phyloP scores from a whole-genome alignment of 2,113 vertebrate genomes.

The Pelodiscus sinensis region DNA sequence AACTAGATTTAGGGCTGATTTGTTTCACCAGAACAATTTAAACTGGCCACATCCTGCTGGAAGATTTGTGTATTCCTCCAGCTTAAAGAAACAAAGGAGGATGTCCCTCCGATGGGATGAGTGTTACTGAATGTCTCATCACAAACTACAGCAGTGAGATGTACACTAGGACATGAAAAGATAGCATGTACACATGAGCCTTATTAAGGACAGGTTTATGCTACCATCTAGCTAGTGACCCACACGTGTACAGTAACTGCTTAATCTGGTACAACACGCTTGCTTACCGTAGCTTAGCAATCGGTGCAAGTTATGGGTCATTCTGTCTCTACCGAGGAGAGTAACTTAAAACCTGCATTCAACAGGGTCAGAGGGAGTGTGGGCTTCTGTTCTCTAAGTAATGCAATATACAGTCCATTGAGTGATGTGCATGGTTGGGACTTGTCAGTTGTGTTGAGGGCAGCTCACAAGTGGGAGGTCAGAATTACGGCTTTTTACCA shows the following conservation, averaged over 20 bases:
- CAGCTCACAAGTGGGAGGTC: background rate
- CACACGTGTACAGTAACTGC: background rate
- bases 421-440: background rate
- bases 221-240: conserved; percentile 36
- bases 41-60: background rate
- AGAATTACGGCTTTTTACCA: background rate
- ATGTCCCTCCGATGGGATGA: background rate
- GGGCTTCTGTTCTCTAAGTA: conserved; percentile 11
- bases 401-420: background rate
- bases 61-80: background rate
- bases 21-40: background rate
- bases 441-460: background rate
- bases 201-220: background rate
- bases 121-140: background rate
- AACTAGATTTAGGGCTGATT: background rate
- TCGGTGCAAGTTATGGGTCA: conserved; percentile 24
- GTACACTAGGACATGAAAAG: background rate
- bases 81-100: background rate
- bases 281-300: conserved; percentile 21
- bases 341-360: conserved; percentile 33
- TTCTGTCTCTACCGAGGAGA: conserved; percentile 40
- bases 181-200: background rate
- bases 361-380: background rate
- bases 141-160: background rate
- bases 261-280: background rate